Conservation (phyloP, 1,140 invertebrate species). For the Trichonephila clavipes region DNA sequence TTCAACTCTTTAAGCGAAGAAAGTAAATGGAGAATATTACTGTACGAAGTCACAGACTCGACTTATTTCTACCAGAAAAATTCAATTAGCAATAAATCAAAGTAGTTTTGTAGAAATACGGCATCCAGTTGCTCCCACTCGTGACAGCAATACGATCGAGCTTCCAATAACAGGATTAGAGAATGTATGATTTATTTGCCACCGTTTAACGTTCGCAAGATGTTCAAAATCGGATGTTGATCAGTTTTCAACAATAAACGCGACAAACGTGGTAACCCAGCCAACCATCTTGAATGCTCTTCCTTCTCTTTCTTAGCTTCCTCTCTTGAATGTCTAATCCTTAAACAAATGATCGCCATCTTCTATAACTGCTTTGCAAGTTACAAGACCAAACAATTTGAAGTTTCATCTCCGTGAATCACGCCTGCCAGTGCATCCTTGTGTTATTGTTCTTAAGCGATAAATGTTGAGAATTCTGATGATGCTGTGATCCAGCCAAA, state of each 20-base stretch:
- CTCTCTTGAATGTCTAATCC: slow-evolving; percentile 9
- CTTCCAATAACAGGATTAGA: neutral
- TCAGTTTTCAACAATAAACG: neutral
- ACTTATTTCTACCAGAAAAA: neutral
- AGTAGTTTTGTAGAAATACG: neutral
- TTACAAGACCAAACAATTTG: too few species aligned
- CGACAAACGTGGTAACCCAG: neutral
- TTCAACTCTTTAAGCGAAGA: too few species aligned
- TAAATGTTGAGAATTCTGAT: neutral
- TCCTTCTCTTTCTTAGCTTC: too few species aligned
- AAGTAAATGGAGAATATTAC: too few species aligned
- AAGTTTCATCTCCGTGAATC: too few species aligned
- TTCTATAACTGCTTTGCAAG: neutral
- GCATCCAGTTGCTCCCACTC: neutral
- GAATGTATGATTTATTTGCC: neutral
- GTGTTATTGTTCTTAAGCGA: neutral
- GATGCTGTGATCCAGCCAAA: neutral
- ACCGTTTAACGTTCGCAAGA: neutral
- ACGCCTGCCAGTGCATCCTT: too few species aligned
- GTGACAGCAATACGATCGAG: neutral
- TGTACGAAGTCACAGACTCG: too few species aligned
- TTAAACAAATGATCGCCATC: neutral
- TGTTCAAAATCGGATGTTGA: neutral
- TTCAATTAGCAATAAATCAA: too few species aligned
- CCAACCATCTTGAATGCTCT: neutral